Base-by-base conservation (phyloP, 2,113 vertebrate species). In the Nannospalax galili region DNA sequence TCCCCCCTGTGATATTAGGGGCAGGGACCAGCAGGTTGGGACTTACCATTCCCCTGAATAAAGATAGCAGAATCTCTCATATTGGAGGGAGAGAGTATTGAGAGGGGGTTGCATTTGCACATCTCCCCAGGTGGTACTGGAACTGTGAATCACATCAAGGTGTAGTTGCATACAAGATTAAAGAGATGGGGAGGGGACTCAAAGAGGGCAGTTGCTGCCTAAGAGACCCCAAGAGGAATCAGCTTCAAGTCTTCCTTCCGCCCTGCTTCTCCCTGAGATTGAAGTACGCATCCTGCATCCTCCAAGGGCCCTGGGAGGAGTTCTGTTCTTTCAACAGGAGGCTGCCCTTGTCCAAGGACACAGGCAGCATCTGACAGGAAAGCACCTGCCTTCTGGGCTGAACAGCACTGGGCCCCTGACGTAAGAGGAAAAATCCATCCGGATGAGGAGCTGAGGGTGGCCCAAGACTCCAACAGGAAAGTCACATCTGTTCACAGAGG, bases 331-430 rank as follows among this genome's bases (percentile, higher is more conserved):
- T 78, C 7, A 0, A 52, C 37, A 45, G 91, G 84, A 95, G 67
- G 72, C 87, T 85, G 96, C 72, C 96, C 96, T 97, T 97, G 96
- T 89, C 65, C 96, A 98, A 97, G 95, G 96, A 88, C 96, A 92
- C 24, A 67, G 84, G 72, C 91, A 92, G 90, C 72, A 30, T 91
- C 75, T 14, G 40, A 84, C 65, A 77, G 56, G 48, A 62, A 64
- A 85, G 58, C 81, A 90, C 60, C 89, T 91, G 93, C 75, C 70
- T 93, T 84, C 22, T 3, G 0, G 32, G 60, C 37, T 65, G 81
- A 91, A 30, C 19, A 32, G 52, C 40, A 10, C 75, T 0, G 2
- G 52, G 30, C 40, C 22, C 74, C 16, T 65, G 56, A 32, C 9
- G 7, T 4, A 32, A 70, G 62, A 37, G 37, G 4, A 5, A n/a